Percentiles rank a stretch among this genome's conserved stretches.
phyloP scores from a whole-genome alignment of 2,888 invertebrate species.

The Phortica magna region DNA sequence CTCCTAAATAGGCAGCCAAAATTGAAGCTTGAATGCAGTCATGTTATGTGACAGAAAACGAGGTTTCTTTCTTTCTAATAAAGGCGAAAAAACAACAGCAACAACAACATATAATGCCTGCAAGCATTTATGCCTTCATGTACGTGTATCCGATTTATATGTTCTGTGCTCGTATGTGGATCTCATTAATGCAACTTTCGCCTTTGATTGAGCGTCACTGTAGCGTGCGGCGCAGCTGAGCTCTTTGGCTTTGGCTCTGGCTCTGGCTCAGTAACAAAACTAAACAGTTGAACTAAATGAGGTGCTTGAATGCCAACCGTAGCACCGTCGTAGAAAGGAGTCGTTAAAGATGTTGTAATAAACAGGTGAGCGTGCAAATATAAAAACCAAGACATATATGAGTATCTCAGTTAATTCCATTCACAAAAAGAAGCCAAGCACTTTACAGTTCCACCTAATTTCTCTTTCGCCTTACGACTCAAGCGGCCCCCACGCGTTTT shows the following conservation, averaged over 20 bases:
- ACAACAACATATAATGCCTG: conserved; percentile 19
- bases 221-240: neutral
- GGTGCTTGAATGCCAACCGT: neutral
- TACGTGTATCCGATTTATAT: neutral
- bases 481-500: neutral
- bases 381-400: too few relatives aligned
- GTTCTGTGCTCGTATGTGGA: neutral
- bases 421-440: too few relatives aligned
- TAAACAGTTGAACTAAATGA: neutral
- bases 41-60: neutral
- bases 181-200: conserved; percentile 14
- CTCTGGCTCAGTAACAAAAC: neutral
- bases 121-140: conserved; percentile 2
- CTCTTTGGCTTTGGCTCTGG: conserved; percentile 6
- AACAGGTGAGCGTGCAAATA: too few relatives aligned
- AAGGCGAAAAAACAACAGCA: conserved; percentile 11
- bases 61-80: conserved; percentile 8
- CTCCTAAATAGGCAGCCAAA: conserved; percentile 42
- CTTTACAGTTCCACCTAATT: too few relatives aligned
- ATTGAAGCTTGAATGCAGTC: neutral
- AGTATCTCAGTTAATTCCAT: too few relatives aligned
- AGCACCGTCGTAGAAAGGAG: neutral
- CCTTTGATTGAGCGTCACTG: neutral
- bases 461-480: too few relatives aligned
- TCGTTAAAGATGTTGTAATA: neutral